Base-by-base conservation (phyloP, 2,797 vertebrate genomes). In the Rhinatrema bivittatum region DNA sequence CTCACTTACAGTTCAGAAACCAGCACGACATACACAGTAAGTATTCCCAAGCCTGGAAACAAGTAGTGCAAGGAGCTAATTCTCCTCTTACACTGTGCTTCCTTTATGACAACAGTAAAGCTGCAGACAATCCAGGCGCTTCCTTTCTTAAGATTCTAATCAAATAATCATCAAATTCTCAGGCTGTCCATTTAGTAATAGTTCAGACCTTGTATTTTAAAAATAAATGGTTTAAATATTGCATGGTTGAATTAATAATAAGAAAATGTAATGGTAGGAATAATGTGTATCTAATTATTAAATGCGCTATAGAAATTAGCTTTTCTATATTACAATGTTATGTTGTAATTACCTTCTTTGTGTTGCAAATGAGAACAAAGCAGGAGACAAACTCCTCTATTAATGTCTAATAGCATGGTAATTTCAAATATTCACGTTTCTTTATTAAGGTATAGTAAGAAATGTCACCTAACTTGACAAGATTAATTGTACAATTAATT, bases 401-500 rank as follows among this genome's bases (percentile, higher is more conserved):
- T 84, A 79, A 77, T 77, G 64, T 60, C 67, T 83, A 82, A 84
- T 81, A 79, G 76, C 74, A 82, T 61, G 51, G 81, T 79, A 88
- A 90, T 93, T 92, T 92, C 81, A 91, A 90, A 91, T 85, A 89
- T 85, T 87, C 84, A 43, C 79, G 78, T 84, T 87, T 82, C 70
- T 82, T 86, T 91, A 89, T 90, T 89, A 90, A 84, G 78, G 84
- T 81, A 85, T 83, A 78, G 72, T 88, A 88, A 87, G 85, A 88
- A 86, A 87, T 87, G 87, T 87, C 92, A 86, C 86, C 90, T 93
- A 88, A 92, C 91, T 92, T 85, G 85, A 91, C 87, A 94, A 94
- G 90, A 92, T 93, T 93, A 93, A 95, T 93, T 93, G 91, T 90
- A 91, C 91, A 93, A 94, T 93, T 93, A 93, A 93, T 91, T 91